Percentiles rank a stretch among this genome's conserved stretches.
These are phyloP conservation scores for Poeciliopsis paucimaculata DNA, from an alignment of 2,797 vertebrate genomes.

Conservation along the genomic window DNA sequence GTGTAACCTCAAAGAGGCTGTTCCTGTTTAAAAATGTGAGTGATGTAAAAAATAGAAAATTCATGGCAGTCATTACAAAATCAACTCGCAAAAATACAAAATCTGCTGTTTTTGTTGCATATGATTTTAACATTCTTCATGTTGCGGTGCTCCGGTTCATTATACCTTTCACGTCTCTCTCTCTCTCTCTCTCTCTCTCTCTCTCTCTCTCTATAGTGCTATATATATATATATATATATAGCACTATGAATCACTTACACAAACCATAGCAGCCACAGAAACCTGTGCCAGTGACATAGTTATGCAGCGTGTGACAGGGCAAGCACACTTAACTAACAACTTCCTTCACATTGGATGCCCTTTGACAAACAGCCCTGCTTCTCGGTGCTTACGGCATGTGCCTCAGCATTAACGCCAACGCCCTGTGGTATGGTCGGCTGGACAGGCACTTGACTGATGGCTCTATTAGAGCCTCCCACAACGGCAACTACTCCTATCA, in stretches of 20 bases:
- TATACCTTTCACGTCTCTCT: too few species aligned
- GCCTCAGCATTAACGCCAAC: conserved; percentile 79
- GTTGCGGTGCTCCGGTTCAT: conserved; percentile 5
- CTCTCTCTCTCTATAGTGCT: too few species aligned
- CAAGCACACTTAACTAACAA: conserved; percentile 78
- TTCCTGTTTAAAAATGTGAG: background rate
- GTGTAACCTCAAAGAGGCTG: background rate
- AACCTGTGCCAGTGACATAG: conserved; percentile 56
- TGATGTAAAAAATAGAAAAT: background rate
- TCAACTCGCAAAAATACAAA: conserved; percentile 47
- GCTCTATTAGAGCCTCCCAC: conserved; percentile 89
- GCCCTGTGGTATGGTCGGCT: conserved; percentile 77
- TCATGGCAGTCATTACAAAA: conserved; percentile 4
- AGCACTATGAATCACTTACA: conserved; percentile 12
- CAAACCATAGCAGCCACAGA: conserved; percentile 37
- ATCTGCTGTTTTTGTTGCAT: conserved; percentile 53
- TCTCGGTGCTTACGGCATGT: conserved; percentile 75
- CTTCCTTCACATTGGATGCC: conserved; percentile 80
- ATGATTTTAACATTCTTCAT: conserved; percentile 54
- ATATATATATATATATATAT: background rate
- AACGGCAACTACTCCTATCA: conserved; percentile 86
- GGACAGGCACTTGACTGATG: conserved; percentile 90
- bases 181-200: too few species aligned
- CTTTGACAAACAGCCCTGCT: conserved; percentile 83
- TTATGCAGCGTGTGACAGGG: conserved; percentile 63